Conservation (phyloP, 2,797 vertebrate genomes). For the Squalus acanthias region DNA sequence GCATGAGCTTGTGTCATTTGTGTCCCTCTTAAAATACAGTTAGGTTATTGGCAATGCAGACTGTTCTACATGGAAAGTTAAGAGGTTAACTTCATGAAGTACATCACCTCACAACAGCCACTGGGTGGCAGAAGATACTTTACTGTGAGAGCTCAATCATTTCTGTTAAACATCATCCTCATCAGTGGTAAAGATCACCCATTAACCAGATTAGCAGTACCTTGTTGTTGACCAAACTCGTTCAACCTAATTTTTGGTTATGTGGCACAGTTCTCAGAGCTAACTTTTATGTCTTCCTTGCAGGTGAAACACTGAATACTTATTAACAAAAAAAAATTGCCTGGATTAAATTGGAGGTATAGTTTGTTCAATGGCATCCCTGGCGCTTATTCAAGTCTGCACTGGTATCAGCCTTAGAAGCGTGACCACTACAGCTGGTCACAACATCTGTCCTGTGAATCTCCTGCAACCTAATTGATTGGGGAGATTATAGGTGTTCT, state of each 20-base stretch:
- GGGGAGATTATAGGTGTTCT: not conserved
- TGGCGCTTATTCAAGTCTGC: too few species aligned
- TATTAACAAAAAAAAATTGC: not conserved
- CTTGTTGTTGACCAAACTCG: not conserved
- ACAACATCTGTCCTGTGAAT: not conserved
- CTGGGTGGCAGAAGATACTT: conserved; percentile 10
- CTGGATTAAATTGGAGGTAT: not conserved
- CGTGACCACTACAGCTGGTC: not conserved
- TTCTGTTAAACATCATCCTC: not conserved
- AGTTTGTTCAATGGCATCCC: not conserved
- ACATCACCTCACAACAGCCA: not conserved
- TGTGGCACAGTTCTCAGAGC: not conserved
- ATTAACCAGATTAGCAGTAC: not conserved
- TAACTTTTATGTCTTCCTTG: not conserved
- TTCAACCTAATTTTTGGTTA: not conserved
- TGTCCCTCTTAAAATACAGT: not conserved
- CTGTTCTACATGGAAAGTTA: not conserved
- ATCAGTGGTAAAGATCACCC: not conserved
- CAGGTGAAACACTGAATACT: not conserved
- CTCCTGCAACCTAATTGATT: not conserved
- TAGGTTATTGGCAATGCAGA: not conserved
- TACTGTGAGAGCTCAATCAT: not conserved
- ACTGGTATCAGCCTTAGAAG: not conserved
- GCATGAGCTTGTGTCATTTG: not conserved
- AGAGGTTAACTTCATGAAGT: not conserved